Evolutionary conservation across 2,797 vertebrate species (phyloP).

Genomic region (Chaunax sp.): DNA sequence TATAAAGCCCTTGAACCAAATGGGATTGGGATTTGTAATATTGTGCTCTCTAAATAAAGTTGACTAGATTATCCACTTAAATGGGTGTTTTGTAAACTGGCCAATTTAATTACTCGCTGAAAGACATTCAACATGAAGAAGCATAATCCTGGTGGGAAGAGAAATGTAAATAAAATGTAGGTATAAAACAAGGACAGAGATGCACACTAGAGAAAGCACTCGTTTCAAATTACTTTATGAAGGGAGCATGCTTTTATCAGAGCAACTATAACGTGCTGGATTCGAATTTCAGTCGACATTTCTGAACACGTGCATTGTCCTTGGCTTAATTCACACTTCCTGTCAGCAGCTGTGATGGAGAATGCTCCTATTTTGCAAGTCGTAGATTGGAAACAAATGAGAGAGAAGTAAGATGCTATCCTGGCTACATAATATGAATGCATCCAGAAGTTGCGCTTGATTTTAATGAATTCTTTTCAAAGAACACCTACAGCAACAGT

Average conservation of each 20-base stretch:
- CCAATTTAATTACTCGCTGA: too few relatives aligned
- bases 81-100: neutral
- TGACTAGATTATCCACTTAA: neutral
- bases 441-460: too few relatives aligned
- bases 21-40: neutral
- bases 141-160: too few relatives aligned
- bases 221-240: neutral
- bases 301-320: neutral
- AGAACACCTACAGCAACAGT: neutral
- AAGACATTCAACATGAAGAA: too few relatives aligned
- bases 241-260: neutral
- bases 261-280: neutral
- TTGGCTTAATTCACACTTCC: neutral
- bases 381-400: neutral
- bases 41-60: neutral
- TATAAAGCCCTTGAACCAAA: too few relatives aligned
- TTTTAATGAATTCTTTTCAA: neutral
- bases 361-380: neutral
- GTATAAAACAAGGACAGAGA: too few relatives aligned
- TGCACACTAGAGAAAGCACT: too few relatives aligned
- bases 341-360: neutral
- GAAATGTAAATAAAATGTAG: too few relatives aligned
- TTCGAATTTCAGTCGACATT: neutral
- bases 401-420: too few relatives aligned
- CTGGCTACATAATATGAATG: too few relatives aligned